Evolutionary conservation across 2,888 invertebrate genomes (phyloP).

Genomic region (Xestia c-nigrum): DNA sequence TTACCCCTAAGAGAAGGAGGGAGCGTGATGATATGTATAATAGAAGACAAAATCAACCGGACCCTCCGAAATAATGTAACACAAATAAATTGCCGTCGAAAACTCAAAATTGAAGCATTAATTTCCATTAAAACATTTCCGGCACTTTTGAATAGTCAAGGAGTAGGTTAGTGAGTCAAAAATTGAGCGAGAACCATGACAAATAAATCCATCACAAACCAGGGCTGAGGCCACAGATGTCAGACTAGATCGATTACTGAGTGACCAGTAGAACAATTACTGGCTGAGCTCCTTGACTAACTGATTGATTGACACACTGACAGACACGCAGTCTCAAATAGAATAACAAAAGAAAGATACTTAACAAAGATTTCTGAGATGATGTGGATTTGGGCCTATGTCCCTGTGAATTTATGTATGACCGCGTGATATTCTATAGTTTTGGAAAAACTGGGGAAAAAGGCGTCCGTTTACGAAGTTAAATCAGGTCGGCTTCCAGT

Average conservation of each 20-base stretch:
- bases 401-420: neutral
- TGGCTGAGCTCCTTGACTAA: slow-evolving; percentile 10
- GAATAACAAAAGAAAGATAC: neutral
- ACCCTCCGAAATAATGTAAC: neutral
- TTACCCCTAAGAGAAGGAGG: neutral
- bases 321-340: slow-evolving; percentile 27
- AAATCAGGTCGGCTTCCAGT: neutral
- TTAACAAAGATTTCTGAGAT: neutral
- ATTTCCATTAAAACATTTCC: neutral
- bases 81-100: neutral
- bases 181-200: neutral
- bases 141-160: neutral
- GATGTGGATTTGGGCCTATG: neutral
- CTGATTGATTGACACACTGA: slow-evolving; percentile 26
- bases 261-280: slow-evolving; percentile 19
- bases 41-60: neutral
- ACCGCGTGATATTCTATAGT: neutral
- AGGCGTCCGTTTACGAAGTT: neutral
- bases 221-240: slow-evolving; percentile 1
- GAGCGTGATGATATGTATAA: neutral
- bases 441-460: neutral
- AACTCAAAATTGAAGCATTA: neutral
- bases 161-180: neutral
- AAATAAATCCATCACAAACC: slow-evolving; percentile 4
- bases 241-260: neutral